A percentile compares a stretch with the other conserved stretches of the same genome.
These are phyloP conservation scores for Centrocercus urophasianus DNA, from an alignment of 2,113 vertebrate genomes.

Conservation along the genomic window DNA sequence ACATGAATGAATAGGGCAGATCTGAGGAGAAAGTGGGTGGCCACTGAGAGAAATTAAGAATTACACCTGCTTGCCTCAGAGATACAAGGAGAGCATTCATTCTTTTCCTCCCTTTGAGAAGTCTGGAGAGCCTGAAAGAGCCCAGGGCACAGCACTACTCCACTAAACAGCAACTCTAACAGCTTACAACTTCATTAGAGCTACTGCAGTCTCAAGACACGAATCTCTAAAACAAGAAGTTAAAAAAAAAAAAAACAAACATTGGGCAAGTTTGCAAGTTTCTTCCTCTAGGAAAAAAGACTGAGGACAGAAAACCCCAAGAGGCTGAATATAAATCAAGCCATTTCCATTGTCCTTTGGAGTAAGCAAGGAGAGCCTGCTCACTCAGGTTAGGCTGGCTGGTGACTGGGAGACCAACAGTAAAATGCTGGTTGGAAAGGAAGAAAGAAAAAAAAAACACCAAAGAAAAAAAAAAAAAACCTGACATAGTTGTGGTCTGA, in stretches of 20 bases:
- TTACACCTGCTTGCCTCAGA: neutral
- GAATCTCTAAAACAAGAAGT: neutral
- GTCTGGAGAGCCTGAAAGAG: neutral
- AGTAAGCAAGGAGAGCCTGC: neutral
- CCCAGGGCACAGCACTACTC: neutral
- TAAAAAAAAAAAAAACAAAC: neutral
- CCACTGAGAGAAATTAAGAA: neutral
- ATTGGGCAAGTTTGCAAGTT: neutral
- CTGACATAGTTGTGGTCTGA: neutral
- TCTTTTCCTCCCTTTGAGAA: neutral
- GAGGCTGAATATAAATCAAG: neutral
- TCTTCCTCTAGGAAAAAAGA: neutral
- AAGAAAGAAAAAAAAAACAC: neutral
- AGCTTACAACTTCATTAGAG: neutral
- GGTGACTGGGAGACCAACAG: neutral
- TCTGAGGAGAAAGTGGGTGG: neutral
- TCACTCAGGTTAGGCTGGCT: constrained; percentile 3
- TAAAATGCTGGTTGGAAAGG: neutral
- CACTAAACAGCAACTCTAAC: neutral
- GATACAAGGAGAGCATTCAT: neutral
- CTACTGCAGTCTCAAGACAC: neutral
- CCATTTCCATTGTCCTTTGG: neutral
- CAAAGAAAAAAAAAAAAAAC: neutral
- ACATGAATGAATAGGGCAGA: neutral
- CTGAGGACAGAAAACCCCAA: neutral